Conservation (phyloP, 2,888 invertebrate species). For the Stratiomys singularior region DNA sequence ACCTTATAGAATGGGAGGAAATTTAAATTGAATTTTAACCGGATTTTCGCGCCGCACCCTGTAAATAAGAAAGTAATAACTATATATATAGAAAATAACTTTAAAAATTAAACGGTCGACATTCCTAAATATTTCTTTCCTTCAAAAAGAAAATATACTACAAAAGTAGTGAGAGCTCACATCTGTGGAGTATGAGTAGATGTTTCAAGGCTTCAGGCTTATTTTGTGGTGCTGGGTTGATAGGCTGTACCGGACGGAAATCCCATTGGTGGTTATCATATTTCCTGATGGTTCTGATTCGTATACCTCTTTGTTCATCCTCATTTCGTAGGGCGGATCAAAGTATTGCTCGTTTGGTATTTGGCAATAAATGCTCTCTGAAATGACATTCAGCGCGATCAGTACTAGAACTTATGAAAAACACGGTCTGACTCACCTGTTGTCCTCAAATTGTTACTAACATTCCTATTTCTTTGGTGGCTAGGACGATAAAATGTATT, state of each 20-base stretch:
- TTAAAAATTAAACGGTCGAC: constrained; percentile 39
- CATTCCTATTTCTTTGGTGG: constrained; percentile 41
- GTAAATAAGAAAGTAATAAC: too few species aligned
- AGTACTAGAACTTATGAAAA: background rate
- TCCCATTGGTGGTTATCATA: constrained; percentile 88
- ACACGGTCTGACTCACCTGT: constrained; percentile 33
- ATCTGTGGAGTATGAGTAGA: constrained; percentile 16
- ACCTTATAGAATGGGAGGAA: too few species aligned
- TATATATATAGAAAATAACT: too few species aligned
- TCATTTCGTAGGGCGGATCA: constrained; percentile 79
- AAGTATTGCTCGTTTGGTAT: constrained; percentile 77
- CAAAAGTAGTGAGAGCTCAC: constrained; percentile 33
- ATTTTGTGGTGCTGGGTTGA: background rate
- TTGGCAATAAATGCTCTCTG: constrained; percentile 71
- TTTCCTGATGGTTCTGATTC: constrained; percentile 66
- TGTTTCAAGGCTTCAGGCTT: constrained; percentile 1
- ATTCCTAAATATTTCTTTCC: background rate
- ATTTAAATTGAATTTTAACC: too few species aligned
- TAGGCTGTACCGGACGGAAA: constrained; percentile 76
- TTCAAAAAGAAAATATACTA: constrained; percentile 38
- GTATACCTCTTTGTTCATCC: constrained; percentile 69
- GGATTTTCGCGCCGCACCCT: too few species aligned
- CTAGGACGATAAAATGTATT: constrained; percentile 61
- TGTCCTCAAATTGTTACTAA: constrained; percentile 48
- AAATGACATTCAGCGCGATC: constrained; percentile 39